Percentiles rank a stretch among this genome's conserved stretches.
phyloP scores from a whole-genome alignment of 1,140 invertebrate species.

The Gonatopus flavifemur region DNA sequence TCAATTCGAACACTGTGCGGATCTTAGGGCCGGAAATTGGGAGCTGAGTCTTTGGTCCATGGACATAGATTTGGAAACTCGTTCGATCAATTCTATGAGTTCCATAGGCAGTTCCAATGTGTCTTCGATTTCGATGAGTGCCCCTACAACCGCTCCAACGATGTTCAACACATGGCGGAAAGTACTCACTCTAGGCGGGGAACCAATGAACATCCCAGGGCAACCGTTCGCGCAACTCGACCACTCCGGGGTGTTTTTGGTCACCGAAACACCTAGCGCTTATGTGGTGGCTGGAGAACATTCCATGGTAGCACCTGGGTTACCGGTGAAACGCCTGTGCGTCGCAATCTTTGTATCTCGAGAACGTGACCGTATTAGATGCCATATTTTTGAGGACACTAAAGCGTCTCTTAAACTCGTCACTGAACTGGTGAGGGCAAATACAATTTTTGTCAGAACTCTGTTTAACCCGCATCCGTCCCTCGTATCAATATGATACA shows the following conservation, averaged over 20 bases:
- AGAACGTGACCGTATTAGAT: constrained; percentile 73
- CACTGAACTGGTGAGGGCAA: constrained; percentile 62
- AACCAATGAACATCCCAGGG: constrained; percentile 91
- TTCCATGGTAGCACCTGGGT: constrained; percentile 45
- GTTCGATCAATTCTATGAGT: constrained; percentile 79
- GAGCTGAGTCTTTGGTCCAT: constrained; percentile 78
- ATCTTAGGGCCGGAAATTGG: constrained; percentile 83
- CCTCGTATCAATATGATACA: not conserved
- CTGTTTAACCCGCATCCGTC: not conserved
- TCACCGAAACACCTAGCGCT: constrained; percentile 83
- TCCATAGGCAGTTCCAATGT: constrained; percentile 64
- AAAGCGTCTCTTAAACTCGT: constrained; percentile 85
- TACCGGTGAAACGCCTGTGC: constrained; percentile 73
- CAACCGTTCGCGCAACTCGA: constrained; percentile 91
- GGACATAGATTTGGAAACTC: constrained; percentile 72
- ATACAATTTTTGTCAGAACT: not conserved
- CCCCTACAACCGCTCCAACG: constrained; percentile 60
- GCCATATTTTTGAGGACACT: constrained; percentile 91
- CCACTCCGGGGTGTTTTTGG: constrained; percentile 80
- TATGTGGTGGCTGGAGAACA: constrained; percentile 88
- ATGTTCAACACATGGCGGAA: constrained; percentile 65
- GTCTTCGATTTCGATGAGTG: constrained; percentile 57
- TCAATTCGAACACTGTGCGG: constrained; percentile 90
- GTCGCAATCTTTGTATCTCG: constrained; percentile 80
- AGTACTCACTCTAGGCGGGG: constrained; percentile 86